phyloP scores from a whole-genome alignment of 1,140 invertebrate genomes.

The Wasmannia auropunctata region DNA sequence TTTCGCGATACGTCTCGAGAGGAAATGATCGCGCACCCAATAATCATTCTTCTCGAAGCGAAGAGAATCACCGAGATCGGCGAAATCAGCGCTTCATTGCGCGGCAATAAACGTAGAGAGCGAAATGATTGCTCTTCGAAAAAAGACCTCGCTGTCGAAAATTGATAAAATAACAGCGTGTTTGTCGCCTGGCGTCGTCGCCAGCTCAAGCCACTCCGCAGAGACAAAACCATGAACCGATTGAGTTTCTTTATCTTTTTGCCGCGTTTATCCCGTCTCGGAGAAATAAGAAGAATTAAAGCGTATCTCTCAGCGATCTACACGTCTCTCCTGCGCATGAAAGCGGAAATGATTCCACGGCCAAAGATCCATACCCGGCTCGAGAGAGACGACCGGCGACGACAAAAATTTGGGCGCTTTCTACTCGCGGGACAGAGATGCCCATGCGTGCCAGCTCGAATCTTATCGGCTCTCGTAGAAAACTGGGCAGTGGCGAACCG shows the following conservation, averaged over 20 bases:
- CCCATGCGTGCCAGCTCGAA: conserved; percentile 74
- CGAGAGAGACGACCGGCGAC: neutral
- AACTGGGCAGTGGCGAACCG: conserved; percentile 71
- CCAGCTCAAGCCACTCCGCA: no score
- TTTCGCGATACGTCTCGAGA: conserved; percentile 54
- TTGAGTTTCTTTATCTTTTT: neutral
- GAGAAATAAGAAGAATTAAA: neutral
- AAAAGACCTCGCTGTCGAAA: neutral
- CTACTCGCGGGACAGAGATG: conserved; percentile 77
- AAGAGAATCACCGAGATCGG: neutral
- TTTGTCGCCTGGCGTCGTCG: neutral
- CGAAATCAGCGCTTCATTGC: conserved; percentile 4
- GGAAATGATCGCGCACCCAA: conserved; percentile 59
- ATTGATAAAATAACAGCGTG: neutral
- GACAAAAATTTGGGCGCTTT: conserved; percentile 82
- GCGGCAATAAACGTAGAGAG: neutral
- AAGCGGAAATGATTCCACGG: conserved; percentile 20
- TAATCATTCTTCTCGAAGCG: conserved; percentile 49
- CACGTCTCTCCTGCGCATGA: conserved; percentile 17
- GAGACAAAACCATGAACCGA: neutral
- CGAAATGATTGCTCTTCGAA: neutral
- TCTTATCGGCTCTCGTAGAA: conserved; percentile 79
- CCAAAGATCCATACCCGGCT: neutral
- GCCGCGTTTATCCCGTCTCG: neutral
- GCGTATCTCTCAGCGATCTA: neutral